A percentile compares a stretch with the other conserved stretches of the same genome.
phyloP scores from a whole-genome alignment of 2,797 vertebrate genomes.

The Hippocampus kuda region DNA sequence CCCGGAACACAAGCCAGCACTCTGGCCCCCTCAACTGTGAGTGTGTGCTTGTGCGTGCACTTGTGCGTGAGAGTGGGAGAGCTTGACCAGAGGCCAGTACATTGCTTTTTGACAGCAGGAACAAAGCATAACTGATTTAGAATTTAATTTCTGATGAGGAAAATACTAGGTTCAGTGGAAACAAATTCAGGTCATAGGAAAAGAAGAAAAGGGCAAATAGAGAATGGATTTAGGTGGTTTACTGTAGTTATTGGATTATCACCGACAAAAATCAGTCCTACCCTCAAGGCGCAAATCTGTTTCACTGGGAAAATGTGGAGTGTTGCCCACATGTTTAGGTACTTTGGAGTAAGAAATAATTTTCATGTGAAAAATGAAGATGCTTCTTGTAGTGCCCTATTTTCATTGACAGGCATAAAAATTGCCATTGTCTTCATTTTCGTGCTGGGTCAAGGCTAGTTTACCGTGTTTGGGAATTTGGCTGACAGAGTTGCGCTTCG shows the following conservation, averaged over 20 bases:
- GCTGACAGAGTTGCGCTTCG: too few species aligned
- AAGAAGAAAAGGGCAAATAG: slow-evolving; percentile 6
- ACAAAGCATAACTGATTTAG: slow-evolving; percentile 15
- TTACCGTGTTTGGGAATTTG: too few species aligned
- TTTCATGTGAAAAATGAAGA: slow-evolving; percentile 20
- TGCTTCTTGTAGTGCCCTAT: neutral
- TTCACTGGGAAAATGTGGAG: slow-evolving; percentile 26
- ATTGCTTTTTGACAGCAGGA: slow-evolving; percentile 10
- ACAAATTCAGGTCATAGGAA: neutral
- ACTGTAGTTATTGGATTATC: neutral
- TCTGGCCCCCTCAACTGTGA: slow-evolving; percentile 25
- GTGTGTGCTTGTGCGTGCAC: slow-evolving; percentile 13
- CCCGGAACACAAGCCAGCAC: slow-evolving; percentile 17
- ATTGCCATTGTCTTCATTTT: too few species aligned
- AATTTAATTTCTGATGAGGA: slow-evolving; percentile 17
- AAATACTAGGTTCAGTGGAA: slow-evolving; percentile 21
- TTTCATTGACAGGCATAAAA: too few species aligned
- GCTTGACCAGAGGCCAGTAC: slow-evolving; percentile 21
- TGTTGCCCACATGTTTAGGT: slow-evolving; percentile 20
- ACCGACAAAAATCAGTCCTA: neutral
- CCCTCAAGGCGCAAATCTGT: slow-evolving; percentile 4
- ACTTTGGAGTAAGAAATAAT: slow-evolving; percentile 22
- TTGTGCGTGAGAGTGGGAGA: neutral
- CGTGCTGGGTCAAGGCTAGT: too few species aligned
- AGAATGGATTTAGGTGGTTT: slow-evolving; percentile 22